Evolutionary conservation across 2,888 invertebrate genomes (phyloP), one percentile per base, ranked within the genome.

Genomic region (Melanostoma mellinum): DNA sequence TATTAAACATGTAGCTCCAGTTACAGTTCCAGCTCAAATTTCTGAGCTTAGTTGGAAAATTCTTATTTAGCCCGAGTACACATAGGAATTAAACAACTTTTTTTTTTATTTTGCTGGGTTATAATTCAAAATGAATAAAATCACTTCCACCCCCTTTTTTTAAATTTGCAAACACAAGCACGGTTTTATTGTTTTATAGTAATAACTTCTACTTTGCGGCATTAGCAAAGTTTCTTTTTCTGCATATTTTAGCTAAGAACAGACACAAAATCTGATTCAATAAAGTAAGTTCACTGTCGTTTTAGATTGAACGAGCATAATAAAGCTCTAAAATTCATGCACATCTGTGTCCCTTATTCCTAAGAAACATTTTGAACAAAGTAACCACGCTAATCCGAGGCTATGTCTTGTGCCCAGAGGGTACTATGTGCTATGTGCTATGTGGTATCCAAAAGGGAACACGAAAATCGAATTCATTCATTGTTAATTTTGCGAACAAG

Each of bases 321-420:
- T 38, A 63, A 50, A 65, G 58, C 20, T 65, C 71, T 38, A 77
- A 65, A 72, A 71, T 52, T 71, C 65, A 76, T 76, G 68, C 68
- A 76, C 68, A 76, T 52, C 58, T 75, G 68, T 52, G 60, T 68
- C 48, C 63, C 55, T 30, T 55, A 60, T 53, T 58, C 48, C 61
- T 55, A 48, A 75, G 61, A 69, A 69, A 71, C 65, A 77, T 58
- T 71, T 71, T 71, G 71, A 50, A 36, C 63, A 61, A 71, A 77
- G 71, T 65, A 58, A 71, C 77, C 52, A 52, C 44, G 50, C 44
- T 71, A 71, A 77, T 77, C 65, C 71, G 55, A 52, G 52, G 58
- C 58, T 65, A 65, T 72, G 72, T 33, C 63, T 58, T 58, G 32
- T 58, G 58, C 36, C 48, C 9, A 20, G 20, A 20, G 20, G 20